Percentiles rank a stretch among this genome's conserved stretches.
Conservation (phyloP, 2,797 vertebrate genomes). For the Geotrypetes seraphini region DNA sequence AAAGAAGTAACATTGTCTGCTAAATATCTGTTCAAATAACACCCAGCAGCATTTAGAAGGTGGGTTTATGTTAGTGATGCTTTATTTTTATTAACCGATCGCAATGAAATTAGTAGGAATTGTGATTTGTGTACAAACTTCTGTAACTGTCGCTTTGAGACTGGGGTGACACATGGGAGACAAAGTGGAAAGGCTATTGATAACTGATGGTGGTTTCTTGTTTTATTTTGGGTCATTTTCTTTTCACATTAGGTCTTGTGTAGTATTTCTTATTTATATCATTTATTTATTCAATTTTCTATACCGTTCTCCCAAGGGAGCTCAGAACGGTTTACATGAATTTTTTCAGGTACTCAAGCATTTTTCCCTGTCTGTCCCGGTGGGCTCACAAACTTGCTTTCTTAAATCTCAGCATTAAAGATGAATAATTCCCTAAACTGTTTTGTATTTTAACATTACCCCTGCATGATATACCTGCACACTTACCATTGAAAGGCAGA, state of each 20-base stretch:
- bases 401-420: neutral
- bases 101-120: neutral
- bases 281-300: too few species aligned
- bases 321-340: too few species aligned
- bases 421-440: neutral
- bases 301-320: too few species aligned
- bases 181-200: slow-evolving; percentile 5
- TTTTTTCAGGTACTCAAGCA: too few species aligned
- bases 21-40: neutral
- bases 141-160: slow-evolving; percentile 4
- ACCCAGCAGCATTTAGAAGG: too few species aligned
- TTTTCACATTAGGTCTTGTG: too few species aligned
- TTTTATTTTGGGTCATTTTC: neutral
- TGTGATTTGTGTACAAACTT: slow-evolving; percentile 1
- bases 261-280: neutral
- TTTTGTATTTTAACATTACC: too few species aligned
- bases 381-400: neutral
- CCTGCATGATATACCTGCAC: too few species aligned
- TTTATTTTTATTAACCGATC: too few species aligned
- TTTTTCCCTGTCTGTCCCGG: too few species aligned
- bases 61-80: too few species aligned
- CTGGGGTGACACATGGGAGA: neutral
- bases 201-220: neutral
- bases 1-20: neutral
- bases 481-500: too few species aligned